Evolutionary conservation across 2,888 invertebrate genomes (phyloP), one percentile per base, ranked within the genome.

Genomic region (Frankliniella fusca): DNA sequence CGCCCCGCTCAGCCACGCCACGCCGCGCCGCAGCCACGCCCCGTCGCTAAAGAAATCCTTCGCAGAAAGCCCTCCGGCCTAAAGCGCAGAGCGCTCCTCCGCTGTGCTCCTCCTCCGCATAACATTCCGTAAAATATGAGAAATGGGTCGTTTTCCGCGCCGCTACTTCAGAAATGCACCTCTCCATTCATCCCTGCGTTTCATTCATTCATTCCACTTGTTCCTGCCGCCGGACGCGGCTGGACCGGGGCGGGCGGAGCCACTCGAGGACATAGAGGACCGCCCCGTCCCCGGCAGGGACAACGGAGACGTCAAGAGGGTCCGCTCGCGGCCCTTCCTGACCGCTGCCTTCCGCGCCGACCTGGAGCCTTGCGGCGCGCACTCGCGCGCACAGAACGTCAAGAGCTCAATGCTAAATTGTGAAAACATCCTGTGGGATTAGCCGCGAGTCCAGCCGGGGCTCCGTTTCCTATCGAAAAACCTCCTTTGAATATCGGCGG

Each of bases 61-160:
- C 38, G 38, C 38, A 38, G 38, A 38, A 38, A 38, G 38, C 38
- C 38, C 38, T 38, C 5, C 38, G 5, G 38, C 38, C 38, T 3
- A 38, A 38, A 38, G 38, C n/a, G n/a, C 61, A 61, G 61, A 18
- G 61, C 18, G 18, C 7, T 61, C 61, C 61, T 61, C n/a, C 61
- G 61, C 61, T 20, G 61, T 20, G n/a, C 20, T 20, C 61, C 61
- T 18, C 61, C 18, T 61, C 23, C 70, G 70, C 70, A 76, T 27
- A 76, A 76, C 70, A 76, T 27, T 76, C 70, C 23, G 70, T 27
- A 76, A 76, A 76, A 76, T 76, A 76, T 76, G 70, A 76, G 61
- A 70, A 76, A 76, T 27, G 70, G 70, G 23, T 76, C 70, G 70
- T 76, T 76, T 76, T 76, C 70, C 70, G 70, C 70, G 70, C 70